Conservation (phyloP, 2,797 vertebrate species). For the Acrocephalus scirpaceus region DNA sequence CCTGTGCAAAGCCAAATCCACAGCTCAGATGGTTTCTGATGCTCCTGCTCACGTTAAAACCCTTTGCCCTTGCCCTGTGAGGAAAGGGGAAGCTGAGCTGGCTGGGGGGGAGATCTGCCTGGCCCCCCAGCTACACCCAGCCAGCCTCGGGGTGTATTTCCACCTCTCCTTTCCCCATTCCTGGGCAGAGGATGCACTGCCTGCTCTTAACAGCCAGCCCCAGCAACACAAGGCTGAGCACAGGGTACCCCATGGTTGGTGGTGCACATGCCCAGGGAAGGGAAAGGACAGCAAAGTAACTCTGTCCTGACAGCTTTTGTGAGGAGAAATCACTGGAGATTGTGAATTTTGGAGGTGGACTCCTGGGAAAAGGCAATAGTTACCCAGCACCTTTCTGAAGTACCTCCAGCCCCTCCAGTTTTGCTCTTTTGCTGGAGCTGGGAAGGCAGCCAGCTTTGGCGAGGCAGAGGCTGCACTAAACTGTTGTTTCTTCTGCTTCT, state of each 20-base stretch:
- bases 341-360: background rate
- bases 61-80: fast-evolving
- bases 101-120: background rate
- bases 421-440: background rate
- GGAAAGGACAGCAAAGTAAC: background rate
- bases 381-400: background rate
- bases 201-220: background rate
- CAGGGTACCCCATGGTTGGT: background rate
- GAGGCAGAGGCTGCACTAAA: background rate
- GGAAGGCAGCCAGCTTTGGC: background rate
- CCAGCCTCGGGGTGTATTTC: fast-evolving
- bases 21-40: background rate
- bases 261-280: background rate
- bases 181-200: background rate
- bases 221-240: background rate
- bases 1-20: background rate
- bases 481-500: background rate
- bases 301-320: background rate
- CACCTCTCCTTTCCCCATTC: background rate
- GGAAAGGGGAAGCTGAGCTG: background rate
- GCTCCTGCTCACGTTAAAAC: background rate
- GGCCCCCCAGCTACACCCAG: fast-evolving
- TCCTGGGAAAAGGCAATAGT: fast-evolving
- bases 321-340: background rate
- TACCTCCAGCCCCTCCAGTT: background rate